Evolutionary conservation across 2,888 invertebrate genomes (phyloP).

Genomic region (Siphlonurus alternatus): DNA sequence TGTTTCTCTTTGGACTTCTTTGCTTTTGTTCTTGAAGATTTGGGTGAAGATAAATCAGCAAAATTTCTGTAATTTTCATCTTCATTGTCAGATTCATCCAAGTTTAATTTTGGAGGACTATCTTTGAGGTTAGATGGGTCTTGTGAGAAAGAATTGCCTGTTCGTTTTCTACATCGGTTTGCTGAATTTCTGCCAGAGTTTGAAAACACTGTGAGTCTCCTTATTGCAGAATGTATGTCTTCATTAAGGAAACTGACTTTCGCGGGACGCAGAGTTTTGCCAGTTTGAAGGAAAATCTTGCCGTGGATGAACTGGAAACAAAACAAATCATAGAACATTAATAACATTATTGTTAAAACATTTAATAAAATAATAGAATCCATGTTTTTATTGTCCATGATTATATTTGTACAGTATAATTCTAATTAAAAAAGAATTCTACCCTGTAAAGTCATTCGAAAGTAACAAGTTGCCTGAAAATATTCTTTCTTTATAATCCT

Average conservation of each 20-base stretch:
- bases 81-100: not conserved
- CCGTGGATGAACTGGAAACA: slow-evolving; percentile 1
- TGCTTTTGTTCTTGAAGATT: not conserved
- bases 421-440: no score
- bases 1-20: not conserved
- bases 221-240: not conserved
- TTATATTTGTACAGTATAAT: no score
- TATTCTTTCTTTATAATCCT: no score
- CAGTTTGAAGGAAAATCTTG: not conserved
- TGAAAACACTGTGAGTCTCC: not conserved
- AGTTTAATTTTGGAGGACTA: not conserved
- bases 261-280: not conserved
- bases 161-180: not conserved
- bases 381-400: no score
- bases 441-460: no score
- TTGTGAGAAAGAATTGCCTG: not conserved
- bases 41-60: not conserved
- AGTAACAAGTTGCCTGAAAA: no score
- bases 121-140: not conserved
- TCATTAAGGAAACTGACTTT: not conserved
- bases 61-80: not conserved
- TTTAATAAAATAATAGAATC: no score
- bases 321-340: no score
- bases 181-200: not conserved
- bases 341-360: no score